A percentile compares a stretch with the other conserved stretches of the same genome.
These are phyloP conservation scores for Eleutherodactylus coqui DNA, from an alignment of 2,797 vertebrate genomes.

Conservation along the genomic window DNA sequence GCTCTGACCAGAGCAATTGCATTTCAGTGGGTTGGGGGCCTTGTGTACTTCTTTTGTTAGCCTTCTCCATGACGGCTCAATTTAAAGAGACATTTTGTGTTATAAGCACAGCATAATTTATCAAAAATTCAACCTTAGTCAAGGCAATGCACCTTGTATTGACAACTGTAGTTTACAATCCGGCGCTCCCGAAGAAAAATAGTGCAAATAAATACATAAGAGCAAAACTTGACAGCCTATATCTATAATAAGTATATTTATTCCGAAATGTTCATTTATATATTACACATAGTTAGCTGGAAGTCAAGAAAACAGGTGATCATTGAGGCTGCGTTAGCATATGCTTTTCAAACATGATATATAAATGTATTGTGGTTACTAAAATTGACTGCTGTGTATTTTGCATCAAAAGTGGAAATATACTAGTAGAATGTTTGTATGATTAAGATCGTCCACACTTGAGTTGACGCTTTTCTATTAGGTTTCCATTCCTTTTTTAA, in stretches of 20 bases:
- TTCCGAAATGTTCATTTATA: not conserved
- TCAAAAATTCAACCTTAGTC: slow-evolving; percentile 31
- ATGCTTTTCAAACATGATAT: not conserved
- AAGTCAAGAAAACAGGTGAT: no score
- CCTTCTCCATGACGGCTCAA: slow-evolving; percentile 39
- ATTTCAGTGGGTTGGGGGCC: slow-evolving; percentile 36
- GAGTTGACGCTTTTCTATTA: no score
- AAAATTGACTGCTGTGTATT: not conserved
- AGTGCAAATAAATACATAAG: not conserved
- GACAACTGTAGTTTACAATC: not conserved
- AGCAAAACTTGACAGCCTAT: not conserved
- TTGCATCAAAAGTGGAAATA: not conserved
- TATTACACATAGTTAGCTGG: no score
- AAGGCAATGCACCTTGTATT: not conserved
- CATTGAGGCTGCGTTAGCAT: not conserved
- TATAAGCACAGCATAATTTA: slow-evolving; percentile 6
- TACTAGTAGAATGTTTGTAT: no score
- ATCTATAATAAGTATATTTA: not conserved
- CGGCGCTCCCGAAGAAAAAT: not conserved
- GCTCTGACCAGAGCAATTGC: slow-evolving; percentile 55
- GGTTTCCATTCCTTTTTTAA: no score
- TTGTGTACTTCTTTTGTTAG: slow-evolving; percentile 39
- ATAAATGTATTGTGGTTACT: not conserved
- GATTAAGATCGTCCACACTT: no score
- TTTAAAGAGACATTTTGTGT: slow-evolving; percentile 46